Base-by-base conservation (phyloP, 2,888 invertebrate genomes). In the Sicus ferrugineus region DNA sequence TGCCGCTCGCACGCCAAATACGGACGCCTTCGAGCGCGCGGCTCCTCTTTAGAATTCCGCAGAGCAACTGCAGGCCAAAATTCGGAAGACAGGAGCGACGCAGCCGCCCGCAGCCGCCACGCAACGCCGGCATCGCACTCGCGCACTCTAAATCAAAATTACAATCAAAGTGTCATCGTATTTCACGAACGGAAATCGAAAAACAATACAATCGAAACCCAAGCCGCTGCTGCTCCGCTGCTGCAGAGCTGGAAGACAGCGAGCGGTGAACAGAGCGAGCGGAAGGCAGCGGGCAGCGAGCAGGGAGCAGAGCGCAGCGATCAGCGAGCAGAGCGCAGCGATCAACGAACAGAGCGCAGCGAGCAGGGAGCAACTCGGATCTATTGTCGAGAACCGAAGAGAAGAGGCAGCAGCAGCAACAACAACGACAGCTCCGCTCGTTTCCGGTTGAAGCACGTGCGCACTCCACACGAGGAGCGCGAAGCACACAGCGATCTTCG, bases 371-470 rank as follows among this genome's bases (percentile, higher is more conserved):
- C 14, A n/a, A n/a, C n/a, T n/a, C n/a, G n/a, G n/a, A 9, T 9
- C 26, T 30, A 30, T 64, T 65, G 34, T 38, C n/a, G 42, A 38
- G 5, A 23, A 52, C 42, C 48, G 34, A 31, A 42, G 67, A 52
- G 66, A 73, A 69, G 69, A 72, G 70, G 16, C 72, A 71, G 69
- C 73, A 50, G 70, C 52, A 68, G 14, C n/a, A n/a, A n/a, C n/a
- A n/a, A n/a, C 69, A 73, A 75, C 73, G 74, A 26, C 54, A 66
- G 63, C 69, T 59, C n/a, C 64, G 74, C 72, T 75, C 78, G 75
- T 80, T 83, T 82, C 82, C 82, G 82, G 83, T 82, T 78, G 76
- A 78, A 83, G 82, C 82, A 82, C 82, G 82, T 82, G 82, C 82
- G 81, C 78, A 73, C 73, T 75, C 74, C 73, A 67, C 19, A 54